These are phyloP conservation scores for Yoshiicerus persimilis DNA, from an alignment of 1,140 invertebrate genomes.

Conservation along the genomic window DNA sequence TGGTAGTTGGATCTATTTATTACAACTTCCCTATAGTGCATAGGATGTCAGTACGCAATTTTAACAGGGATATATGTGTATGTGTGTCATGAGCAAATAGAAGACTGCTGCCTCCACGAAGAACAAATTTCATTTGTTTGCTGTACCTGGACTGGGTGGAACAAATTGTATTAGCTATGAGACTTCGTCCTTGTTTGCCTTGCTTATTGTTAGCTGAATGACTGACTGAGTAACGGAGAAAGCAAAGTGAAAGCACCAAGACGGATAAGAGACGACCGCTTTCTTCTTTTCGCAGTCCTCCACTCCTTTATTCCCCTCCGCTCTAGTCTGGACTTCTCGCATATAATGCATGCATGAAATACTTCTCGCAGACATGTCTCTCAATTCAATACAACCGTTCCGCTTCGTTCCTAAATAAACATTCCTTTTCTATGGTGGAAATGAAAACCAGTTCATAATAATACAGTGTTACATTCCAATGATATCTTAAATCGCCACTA, in stretches of 20 bases:
- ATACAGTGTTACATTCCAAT: too few species aligned
- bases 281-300: background rate
- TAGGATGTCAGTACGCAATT: background rate
- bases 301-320: background rate
- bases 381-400: too few species aligned
- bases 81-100: background rate
- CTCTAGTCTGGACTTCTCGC: too few species aligned
- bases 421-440: too few species aligned
- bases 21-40: background rate
- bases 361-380: too few species aligned
- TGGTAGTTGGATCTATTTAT: background rate
- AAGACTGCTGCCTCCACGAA: background rate
- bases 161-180: conserved; percentile 5
- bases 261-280: background rate
- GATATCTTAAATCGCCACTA: too few species aligned
- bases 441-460: too few species aligned
- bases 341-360: too few species aligned
- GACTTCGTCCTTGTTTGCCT: background rate
- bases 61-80: background rate
- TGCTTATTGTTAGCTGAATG: background rate
- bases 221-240: background rate
- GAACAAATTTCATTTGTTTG: conserved; percentile 24
- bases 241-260: background rate
- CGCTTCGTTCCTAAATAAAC: too few species aligned
- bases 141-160: background rate